A percentile compares a stretch with the other conserved stretches of the same genome.
Conservation (phyloP, 2,797 vertebrate species). For the Schizopygopsis pylzovi region DNA sequence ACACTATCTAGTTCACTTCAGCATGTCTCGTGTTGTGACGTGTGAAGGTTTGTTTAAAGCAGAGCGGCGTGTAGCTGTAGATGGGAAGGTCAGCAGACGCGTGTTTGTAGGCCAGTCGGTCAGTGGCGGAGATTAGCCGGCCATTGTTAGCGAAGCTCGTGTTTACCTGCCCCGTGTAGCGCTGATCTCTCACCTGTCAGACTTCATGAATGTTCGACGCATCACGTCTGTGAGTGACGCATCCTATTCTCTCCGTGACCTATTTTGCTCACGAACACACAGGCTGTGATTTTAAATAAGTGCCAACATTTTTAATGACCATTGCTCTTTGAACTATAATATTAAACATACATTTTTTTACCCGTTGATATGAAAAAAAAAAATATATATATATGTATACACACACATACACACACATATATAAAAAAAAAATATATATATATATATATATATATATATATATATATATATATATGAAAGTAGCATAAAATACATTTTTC, state of each 20-base stretch:
- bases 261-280: not conserved
- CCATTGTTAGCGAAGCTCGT: not conserved
- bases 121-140: constrained; percentile 27
- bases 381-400: no score
- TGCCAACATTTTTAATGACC: not conserved
- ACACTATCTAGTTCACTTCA: not conserved
- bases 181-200: constrained; percentile 38
- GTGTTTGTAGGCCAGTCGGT: constrained; percentile 44
- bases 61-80: not conserved
- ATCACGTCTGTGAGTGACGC: not conserved
- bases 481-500: not conserved
- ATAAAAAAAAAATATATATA: no score
- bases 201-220: not conserved
- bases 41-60: not conserved
- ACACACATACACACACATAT: no score
- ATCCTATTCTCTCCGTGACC: not conserved
- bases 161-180: not conserved
- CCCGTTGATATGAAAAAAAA: no score
- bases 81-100: not conserved
- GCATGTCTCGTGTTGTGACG: not conserved
- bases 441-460: no score
- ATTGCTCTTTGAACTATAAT: not conserved
- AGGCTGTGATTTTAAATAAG: not conserved
- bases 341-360: not conserved
- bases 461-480: no score